These are phyloP conservation scores for Vidua macroura DNA, from an alignment of 2,113 vertebrate species.

Conservation along the genomic window DNA sequence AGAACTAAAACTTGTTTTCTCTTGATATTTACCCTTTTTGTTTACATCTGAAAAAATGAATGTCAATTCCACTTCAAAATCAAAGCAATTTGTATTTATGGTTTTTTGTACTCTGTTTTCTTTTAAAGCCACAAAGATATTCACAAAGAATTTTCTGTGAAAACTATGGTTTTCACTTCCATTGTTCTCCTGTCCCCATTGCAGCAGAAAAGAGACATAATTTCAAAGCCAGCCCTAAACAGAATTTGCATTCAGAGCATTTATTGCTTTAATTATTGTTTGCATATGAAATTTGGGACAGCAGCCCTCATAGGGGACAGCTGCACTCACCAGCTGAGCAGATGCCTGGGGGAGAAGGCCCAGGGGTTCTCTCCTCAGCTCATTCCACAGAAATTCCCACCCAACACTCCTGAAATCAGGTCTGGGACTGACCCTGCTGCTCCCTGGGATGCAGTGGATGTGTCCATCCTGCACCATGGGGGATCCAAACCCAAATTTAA, in stretches of 20 bases:
- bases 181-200: background rate
- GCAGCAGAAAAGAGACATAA: background rate
- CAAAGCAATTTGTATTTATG: background rate
- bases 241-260: background rate
- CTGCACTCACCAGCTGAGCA: background rate
- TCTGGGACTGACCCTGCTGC: background rate
- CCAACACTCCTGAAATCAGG: background rate
- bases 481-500: background rate
- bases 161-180: background rate
- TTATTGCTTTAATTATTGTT: constrained; percentile 53
- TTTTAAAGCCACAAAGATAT: background rate
- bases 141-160: background rate
- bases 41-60: background rate
- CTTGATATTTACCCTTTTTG: background rate
- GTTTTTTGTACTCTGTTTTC: background rate
- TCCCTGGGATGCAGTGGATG: too few relatives aligned
- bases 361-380: background rate
- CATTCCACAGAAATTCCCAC: background rate
- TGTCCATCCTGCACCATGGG: fast-evolving
- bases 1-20: background rate
- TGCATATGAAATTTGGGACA: background rate
- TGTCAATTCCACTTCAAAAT: background rate
- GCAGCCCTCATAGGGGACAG: background rate
- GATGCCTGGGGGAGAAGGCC: background rate
- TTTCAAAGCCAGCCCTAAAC: background rate